A percentile compares a stretch with the other conserved stretches of the same genome.
These are phyloP conservation scores for Acromyrmex charruanus DNA, from an alignment of 1,140 invertebrate species.

Conservation along the genomic window DNA sequence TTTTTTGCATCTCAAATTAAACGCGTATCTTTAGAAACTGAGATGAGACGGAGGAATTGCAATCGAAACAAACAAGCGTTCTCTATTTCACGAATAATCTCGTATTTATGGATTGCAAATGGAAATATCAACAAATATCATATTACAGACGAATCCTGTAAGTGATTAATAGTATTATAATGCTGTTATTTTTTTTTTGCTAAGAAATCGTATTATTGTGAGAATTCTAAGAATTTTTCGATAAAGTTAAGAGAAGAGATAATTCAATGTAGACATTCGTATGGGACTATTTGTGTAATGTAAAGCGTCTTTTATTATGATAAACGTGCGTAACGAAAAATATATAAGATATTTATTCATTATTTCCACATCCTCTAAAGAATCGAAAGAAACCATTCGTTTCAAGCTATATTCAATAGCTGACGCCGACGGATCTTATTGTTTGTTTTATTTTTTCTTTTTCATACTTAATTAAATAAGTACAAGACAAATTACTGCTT, in stretches of 20 bases:
- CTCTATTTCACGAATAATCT: not conserved
- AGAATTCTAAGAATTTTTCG: not conserved
- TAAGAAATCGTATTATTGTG: not conserved
- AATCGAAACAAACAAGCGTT: not conserved
- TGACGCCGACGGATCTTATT: not conserved
- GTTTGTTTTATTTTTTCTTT: not conserved
- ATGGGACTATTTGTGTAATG: not conserved
- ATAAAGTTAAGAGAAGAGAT: slow-evolving; percentile 22
- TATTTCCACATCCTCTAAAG: not conserved
- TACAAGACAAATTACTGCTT: not conserved
- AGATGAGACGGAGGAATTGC: too few relatives aligned
- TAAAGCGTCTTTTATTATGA: not conserved
- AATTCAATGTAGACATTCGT: not conserved
- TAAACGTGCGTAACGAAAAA: not conserved
- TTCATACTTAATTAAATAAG: not conserved
- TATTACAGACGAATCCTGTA: not conserved
- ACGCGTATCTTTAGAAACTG: not conserved
- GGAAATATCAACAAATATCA: too few relatives aligned
- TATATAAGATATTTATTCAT: not conserved
- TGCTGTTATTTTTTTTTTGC: slow-evolving; percentile 11
- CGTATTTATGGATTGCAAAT: not conserved
- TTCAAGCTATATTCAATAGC: not conserved
- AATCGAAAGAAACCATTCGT: not conserved
- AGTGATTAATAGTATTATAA: not conserved
- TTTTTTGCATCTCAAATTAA: not conserved